phyloP scores from a whole-genome alignment of 2,113 vertebrate species.

The Oreochromis aureus region DNA sequence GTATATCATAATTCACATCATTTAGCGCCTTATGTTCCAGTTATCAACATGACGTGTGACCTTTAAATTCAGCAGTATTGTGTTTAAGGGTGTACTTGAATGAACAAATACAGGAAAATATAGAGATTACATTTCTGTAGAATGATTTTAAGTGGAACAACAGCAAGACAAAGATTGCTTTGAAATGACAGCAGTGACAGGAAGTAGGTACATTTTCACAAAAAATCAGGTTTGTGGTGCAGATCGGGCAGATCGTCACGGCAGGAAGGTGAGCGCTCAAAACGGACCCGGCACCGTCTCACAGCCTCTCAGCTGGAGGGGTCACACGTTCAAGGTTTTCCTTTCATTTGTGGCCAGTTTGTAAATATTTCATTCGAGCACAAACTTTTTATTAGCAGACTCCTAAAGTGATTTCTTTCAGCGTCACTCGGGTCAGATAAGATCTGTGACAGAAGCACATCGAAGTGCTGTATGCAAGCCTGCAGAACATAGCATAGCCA shows the following conservation, averaged over 20 bases:
- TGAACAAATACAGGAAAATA: not conserved
- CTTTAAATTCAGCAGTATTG: not conserved
- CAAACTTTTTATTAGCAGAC: not conserved
- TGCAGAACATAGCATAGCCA: conserved; percentile 25
- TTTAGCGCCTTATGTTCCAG: not conserved
- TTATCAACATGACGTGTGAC: not conserved
- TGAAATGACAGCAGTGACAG: not conserved
- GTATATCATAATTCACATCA: not conserved
- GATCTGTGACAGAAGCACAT: not conserved
- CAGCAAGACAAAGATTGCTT: not conserved
- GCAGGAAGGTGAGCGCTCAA: not conserved
- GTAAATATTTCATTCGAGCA: not conserved
- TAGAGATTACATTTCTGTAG: not conserved
- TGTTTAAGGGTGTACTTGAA: not conserved
- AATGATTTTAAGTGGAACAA: not conserved
- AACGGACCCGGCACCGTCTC: not conserved
- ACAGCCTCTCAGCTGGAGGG: not conserved
- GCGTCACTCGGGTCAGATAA: conserved; percentile 6
- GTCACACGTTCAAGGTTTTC: not conserved
- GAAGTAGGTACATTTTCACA: not conserved
- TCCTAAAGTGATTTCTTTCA: not conserved
- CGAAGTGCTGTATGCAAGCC: not conserved
- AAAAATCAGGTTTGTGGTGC: not conserved
- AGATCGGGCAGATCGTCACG: not conserved
- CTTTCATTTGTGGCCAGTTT: not conserved